These are phyloP conservation scores for Dicerorhinus sumatrensis DNA, from an alignment of 2,113 vertebrate species.

Conservation along the genomic window DNA sequence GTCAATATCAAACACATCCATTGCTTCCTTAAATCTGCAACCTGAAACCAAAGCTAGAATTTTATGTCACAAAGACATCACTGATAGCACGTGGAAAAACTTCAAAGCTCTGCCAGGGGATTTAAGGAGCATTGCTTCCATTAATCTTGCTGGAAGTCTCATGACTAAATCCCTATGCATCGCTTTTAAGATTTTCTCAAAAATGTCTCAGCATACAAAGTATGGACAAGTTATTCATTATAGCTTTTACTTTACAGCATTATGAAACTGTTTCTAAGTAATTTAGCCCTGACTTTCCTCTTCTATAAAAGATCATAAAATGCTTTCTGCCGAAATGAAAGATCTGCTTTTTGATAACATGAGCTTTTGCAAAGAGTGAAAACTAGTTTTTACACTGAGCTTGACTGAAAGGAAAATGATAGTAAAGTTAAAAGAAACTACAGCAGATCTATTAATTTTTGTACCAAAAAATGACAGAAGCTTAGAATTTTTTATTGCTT, in stretches of 20 bases:
- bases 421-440: slow-evolving; percentile 56
- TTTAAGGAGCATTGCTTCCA: slow-evolving; percentile 54
- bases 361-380: slow-evolving; percentile 60
- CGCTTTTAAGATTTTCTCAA: slow-evolving; percentile 71
- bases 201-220: slow-evolving; percentile 68
- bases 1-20: slow-evolving; percentile 51
- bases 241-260: slow-evolving; percentile 58
- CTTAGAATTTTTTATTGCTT: slow-evolving; percentile 4
- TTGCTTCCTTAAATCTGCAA: slow-evolving; percentile 54
- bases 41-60: slow-evolving; percentile 60
- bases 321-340: slow-evolving; percentile 68
- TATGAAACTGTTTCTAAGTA: slow-evolving; percentile 60
- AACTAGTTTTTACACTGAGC: slow-evolving; percentile 46
- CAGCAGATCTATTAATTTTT: background rate
- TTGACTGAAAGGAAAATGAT: slow-evolving; percentile 48
- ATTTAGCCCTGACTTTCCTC: slow-evolving; percentile 64
- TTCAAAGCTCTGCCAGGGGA: slow-evolving; percentile 61
- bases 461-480: background rate
- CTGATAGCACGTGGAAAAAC: slow-evolving; percentile 19
- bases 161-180: slow-evolving; percentile 45
- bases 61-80: slow-evolving; percentile 60
- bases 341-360: slow-evolving; percentile 66
- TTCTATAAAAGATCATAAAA: slow-evolving; percentile 73
- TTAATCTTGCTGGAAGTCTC: slow-evolving; percentile 66
- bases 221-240: slow-evolving; percentile 69